Evolutionary conservation across 2,113 vertebrate genomes (phyloP), one percentile per base, ranked within the genome.

Genomic region (Ondatra zibethicus): DNA sequence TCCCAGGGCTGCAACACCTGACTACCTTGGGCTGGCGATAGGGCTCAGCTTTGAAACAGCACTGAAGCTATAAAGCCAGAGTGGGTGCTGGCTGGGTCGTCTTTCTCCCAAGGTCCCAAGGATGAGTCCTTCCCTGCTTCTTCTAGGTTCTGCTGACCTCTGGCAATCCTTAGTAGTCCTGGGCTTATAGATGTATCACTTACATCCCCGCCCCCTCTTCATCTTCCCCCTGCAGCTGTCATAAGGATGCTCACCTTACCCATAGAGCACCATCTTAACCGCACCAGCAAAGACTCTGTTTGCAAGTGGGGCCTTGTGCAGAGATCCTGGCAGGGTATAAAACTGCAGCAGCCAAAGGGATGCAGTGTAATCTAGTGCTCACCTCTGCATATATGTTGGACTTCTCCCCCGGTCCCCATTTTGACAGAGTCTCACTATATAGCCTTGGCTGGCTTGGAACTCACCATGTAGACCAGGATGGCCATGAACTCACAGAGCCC

Each of bases 11-110:
- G 3, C 52, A 5, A 3, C n/a, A 58, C 50, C 52, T 3, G 33
- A 81, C 52, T 39, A 81, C 50, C 36, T 58, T 10, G 23, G 10
- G 21, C 36, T 84, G n/a, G n/a, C 0, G 4, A 11, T 31, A 25
- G 23, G 42, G 16, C 29, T 63, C 27, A 3, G n/a, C n/a, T 2
- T 2, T 21, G 65, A n/a, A 21, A 3, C 3, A 2, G 47, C 4
- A 52, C 13, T 36, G 58, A 90, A 12, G 63, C 33, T 45, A 45
- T 36, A 81, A 21, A 27, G 25, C 29, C 73, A 39, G 36, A 5
- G 5, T 36, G 6, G 47, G 63, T 7, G 17, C 17, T 23, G n/a
- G 36, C 80, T 39, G 13, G 17, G 25, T 39, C 1, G 13, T 45
- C n/a, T 63, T 63, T 14, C 81, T 85, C 1, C 39, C 12, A 6